Conservation (phyloP, 2,888 invertebrate species). For the Anarsia innoxiella region DNA sequence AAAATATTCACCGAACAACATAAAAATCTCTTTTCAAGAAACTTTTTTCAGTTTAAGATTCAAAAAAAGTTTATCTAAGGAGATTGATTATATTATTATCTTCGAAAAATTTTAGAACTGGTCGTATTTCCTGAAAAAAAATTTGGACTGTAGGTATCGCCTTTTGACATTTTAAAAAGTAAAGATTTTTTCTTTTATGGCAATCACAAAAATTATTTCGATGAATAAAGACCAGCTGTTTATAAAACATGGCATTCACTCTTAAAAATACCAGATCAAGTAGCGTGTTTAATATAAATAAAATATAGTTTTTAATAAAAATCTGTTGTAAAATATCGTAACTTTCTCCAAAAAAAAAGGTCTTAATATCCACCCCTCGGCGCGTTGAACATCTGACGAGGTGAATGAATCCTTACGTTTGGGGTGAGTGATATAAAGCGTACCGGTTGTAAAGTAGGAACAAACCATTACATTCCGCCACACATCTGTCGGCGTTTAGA, state of each 20-base stretch:
- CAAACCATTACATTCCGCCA: conserved; percentile 72
- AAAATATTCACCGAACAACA: no score
- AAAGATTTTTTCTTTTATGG: not conserved
- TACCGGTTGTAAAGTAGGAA: conserved; percentile 45
- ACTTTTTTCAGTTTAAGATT: no score
- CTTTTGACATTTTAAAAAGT: not conserved
- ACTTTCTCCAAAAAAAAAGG: conserved; percentile 46
- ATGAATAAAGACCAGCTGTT: not conserved
- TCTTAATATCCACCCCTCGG: conserved; percentile 52
- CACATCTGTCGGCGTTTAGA: conserved; percentile 74
- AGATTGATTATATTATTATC: no score
- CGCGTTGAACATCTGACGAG: conserved; percentile 73
- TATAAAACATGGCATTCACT: not conserved
- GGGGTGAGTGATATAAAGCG: conserved; percentile 68
- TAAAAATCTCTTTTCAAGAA: no score
- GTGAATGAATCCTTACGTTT: conserved; percentile 62
- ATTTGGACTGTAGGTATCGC: no score
- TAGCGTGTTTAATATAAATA: not conserved
- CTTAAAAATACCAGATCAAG: not conserved
- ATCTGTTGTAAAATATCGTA: conserved; percentile 41
- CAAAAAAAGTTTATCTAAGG: no score
- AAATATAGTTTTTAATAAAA: not conserved
- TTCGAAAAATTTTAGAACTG: no score
- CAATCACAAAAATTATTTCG: not conserved
- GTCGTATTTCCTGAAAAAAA: no score